Evolutionary conservation across 2,797 vertebrate species (phyloP), one percentile per base, ranked within the genome.

Genomic region (Tauraco hartlaubi): DNA sequence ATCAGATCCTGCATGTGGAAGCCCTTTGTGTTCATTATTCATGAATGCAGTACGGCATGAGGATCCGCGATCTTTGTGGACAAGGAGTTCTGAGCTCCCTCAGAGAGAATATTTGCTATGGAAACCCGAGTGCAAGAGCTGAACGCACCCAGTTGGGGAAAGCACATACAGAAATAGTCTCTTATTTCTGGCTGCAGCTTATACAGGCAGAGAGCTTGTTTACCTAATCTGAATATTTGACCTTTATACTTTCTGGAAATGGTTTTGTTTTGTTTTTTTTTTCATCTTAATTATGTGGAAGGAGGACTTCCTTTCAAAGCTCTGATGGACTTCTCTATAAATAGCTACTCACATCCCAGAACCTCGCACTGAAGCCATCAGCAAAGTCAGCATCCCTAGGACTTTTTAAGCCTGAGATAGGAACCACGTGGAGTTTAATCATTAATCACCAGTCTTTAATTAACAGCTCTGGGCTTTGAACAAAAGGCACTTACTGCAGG

Each of bases 381-480:
- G 98, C 98, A 96, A 98, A 98, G 97, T 98, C 98, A 98, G 98
- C 98, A 98, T 97, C 97, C 95, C 87, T 77, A 98, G 97, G 98
- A 98, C 97, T 98, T 97, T 97, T 92, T 85, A 94, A 96, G 96
- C 93, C 96, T 96, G 96, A 98, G 97, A 97, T 97, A 96, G 94
- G 94, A 97, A 97, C 96, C 88, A 94, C 96, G 96, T 97, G 97
- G 96, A 33, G 78, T 95, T 97, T 98, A 96, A 98, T 99, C 99
- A 99, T 99, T 99, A 99, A 99, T 99, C 99, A 99, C 97, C 87
- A 97, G 98, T 98, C 98, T 98, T 99, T 99, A 99, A 99, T 99
- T 99, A 99, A 99, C 99, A 99, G 99, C 98, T 99, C 98, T 98
- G 98, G 98, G 99, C 99, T 99, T 99, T 99, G 98, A 98, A 98